Percentiles rank a stretch among this genome's conserved stretches.
Evolutionary conservation across 2,113 vertebrate species (phyloP).

Genomic region (Platysteira castanea): DNA sequence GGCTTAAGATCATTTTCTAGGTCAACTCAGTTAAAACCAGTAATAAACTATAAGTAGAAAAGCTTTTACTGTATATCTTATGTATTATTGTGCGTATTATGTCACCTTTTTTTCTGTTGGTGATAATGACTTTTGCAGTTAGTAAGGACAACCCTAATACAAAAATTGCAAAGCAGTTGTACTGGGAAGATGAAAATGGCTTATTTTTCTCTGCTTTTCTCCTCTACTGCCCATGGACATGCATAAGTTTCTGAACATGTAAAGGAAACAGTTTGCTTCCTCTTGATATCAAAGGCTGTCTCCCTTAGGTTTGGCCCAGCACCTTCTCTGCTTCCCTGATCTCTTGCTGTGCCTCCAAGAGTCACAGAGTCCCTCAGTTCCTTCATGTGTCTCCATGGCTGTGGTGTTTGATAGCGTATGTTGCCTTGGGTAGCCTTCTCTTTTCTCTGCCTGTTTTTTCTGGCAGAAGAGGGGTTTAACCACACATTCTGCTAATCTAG

Average conservation of each 20-base stretch:
- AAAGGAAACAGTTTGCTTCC: background rate
- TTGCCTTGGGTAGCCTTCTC: background rate
- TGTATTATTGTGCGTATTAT: background rate
- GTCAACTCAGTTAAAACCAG: background rate
- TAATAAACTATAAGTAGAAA: background rate
- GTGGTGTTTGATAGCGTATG: background rate
- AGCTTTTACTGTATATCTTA: background rate
- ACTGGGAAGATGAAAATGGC: background rate
- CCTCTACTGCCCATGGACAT: background rate
- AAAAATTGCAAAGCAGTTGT: background rate
- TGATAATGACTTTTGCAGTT: background rate
- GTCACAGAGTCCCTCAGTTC: background rate
- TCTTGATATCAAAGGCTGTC: background rate
- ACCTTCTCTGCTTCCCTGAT: background rate
- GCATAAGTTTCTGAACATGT: background rate
- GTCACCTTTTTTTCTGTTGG: background rate
- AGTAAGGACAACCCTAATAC: background rate
- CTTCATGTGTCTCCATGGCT: background rate
- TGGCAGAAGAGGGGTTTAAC: background rate
- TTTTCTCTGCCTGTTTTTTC: background rate
- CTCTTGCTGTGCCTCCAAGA: background rate
- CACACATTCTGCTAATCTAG: background rate
- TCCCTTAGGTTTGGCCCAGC: background rate
- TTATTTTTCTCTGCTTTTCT: background rate
- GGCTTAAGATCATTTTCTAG: background rate